Evolutionary conservation across 2,888 invertebrate genomes (phyloP).

Genomic region (Thymelicus acteon): DNA sequence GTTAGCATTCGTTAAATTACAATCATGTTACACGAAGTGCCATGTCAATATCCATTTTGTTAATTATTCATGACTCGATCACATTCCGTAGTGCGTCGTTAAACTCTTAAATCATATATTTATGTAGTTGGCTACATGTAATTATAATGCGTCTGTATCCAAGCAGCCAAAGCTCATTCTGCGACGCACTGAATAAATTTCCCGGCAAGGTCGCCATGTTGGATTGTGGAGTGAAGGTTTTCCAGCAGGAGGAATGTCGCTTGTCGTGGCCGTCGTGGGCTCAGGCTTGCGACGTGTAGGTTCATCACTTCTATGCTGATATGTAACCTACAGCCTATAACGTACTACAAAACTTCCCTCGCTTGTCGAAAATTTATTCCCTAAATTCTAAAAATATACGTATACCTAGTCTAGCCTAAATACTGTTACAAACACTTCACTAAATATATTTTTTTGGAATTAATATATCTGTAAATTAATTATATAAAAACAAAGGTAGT

Average conservation of each 20-base stretch:
- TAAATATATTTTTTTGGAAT: no score
- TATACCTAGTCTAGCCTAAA: no score
- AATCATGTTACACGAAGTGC: constrained; percentile 3
- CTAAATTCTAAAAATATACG: no score
- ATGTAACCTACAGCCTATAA: no score
- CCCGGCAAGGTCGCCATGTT: constrained; percentile 28
- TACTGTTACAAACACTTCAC: no score
- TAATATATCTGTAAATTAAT: no score
- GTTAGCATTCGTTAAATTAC: not conserved
- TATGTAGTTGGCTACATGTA: not conserved
- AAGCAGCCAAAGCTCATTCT: constrained; percentile 23
- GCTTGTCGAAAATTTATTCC: no score
- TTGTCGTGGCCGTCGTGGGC: constrained; percentile 19
- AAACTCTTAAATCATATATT: not conserved
- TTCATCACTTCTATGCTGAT: not conserved
- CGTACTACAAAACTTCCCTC: no score
- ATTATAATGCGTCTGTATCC: not conserved
- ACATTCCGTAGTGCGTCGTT: not conserved
- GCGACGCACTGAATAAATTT: constrained; percentile 35
- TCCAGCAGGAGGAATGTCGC: constrained; percentile 26
- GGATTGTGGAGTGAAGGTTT: constrained; percentile 31
- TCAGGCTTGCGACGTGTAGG: constrained; percentile 2
- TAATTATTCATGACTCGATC: constrained; percentile 5
- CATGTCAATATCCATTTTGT: constrained; percentile 6
- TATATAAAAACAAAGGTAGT: no score